Percentiles rank a stretch among this genome's conserved stretches.
Conservation (phyloP, 2,113 vertebrate genomes). For the Tenrec ecaudatus region DNA sequence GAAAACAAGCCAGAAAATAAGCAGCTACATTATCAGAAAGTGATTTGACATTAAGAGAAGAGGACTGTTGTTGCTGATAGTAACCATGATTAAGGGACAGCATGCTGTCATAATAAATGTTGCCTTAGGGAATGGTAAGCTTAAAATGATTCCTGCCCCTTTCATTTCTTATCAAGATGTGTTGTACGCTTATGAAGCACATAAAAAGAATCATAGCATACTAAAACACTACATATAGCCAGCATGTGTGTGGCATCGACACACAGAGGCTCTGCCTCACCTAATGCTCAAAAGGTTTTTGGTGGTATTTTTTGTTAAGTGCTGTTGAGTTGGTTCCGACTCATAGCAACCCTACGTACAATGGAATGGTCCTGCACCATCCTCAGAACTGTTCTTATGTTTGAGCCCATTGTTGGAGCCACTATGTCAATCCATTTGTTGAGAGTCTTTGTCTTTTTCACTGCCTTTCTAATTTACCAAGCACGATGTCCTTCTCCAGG, state of each 20-base stretch:
- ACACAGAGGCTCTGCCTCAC: background rate
- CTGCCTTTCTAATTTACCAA: too few relatives aligned
- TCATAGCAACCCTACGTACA: too few relatives aligned
- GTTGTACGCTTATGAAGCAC: background rate
- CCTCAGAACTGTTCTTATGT: too few relatives aligned
- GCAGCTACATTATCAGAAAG: background rate
- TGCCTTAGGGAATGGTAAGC: background rate
- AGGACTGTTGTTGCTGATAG: slow-evolving; percentile 38
- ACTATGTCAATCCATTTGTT: too few relatives aligned
- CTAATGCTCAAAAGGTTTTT: background rate
- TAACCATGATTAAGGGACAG: background rate
- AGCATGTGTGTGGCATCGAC: background rate
- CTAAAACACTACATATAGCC: background rate
- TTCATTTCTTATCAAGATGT: background rate
- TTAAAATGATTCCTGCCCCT: slow-evolving; percentile 18
- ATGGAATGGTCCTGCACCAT: too few relatives aligned
- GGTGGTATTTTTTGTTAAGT: background rate
- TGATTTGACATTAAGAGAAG: slow-evolving; percentile 36
- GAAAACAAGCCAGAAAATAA: slow-evolving; percentile 36
- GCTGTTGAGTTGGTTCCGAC: too few relatives aligned
- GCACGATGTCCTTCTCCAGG: too few relatives aligned
- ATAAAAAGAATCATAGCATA: background rate
- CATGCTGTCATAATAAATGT: background rate
- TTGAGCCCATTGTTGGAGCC: too few relatives aligned
- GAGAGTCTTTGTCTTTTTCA: too few relatives aligned